Evolutionary conservation across 2,113 vertebrate genomes (phyloP), one percentile per base, ranked within the genome.

Genomic region (Seriola rivoliana): DNA sequence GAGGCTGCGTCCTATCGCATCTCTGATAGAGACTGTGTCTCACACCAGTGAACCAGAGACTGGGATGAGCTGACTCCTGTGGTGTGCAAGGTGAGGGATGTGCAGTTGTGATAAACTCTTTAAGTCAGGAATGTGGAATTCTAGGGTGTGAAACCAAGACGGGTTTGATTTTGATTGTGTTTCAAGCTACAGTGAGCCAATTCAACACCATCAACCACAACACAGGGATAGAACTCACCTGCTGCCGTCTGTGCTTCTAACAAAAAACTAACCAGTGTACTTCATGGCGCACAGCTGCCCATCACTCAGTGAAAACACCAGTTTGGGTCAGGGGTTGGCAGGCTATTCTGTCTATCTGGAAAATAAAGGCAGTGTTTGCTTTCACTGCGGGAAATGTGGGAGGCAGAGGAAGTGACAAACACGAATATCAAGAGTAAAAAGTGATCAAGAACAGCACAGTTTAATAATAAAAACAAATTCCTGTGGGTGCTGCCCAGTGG

Each of bases 1-100:
- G 72, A 73, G 65, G 73, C 81, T 66, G 74, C 23, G 80, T 78
- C 80, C 69, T 63, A 65, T 64, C 48, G 54, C 73, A 75, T 75
- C 81, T 83, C 59, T 73, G 71, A 57, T 36, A 44, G 23, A 58
- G 62, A 80, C 69, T 67, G 63, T 25, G 38, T 82, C 80, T 81
- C 72, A 69, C 72, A 71, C 19, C 72, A 80, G 44, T 34, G 55
- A 57, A 73, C 57, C 46, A 71, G 57, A 85, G 60, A 82, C 42
- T 32, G 38, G 71, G 70, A 75, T 67, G 46, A 60, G 72, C 66
- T 48, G 57, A 62, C 48, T 62, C 66, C 63, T 63, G 54, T 19
- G 23, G n/a, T 19, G 34, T 36, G 58, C 9, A 10, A 23, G 32
- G 36, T 29, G 44, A 25, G 11, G 0, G 25, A 76, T 52, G 32